Evolutionary conservation across 2,888 invertebrate genomes (phyloP).

Genomic region (Archips crataeganus): DNA sequence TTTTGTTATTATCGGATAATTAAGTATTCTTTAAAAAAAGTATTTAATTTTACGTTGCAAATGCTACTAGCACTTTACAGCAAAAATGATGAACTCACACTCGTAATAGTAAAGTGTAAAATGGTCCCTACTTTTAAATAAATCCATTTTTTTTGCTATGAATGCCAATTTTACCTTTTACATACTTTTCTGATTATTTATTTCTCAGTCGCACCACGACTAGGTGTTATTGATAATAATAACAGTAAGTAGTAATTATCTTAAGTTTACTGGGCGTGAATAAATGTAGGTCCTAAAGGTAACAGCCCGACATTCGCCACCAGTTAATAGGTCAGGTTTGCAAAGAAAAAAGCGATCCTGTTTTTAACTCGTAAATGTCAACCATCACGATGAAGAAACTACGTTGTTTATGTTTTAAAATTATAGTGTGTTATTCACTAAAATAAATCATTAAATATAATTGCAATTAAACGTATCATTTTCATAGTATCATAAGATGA

Average conservation of each 20-base stretch:
- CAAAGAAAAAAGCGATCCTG: background rate
- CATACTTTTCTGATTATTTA: background rate
- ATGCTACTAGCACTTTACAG: too few species aligned
- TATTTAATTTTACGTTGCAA: too few species aligned
- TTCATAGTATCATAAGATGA: background rate
- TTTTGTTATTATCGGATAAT: too few species aligned
- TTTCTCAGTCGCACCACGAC: background rate
- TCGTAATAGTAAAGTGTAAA: too few species aligned
- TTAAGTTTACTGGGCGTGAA: background rate
- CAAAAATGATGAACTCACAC: too few species aligned
- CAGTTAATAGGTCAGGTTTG: conserved; percentile 1
- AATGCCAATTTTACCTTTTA: too few species aligned
- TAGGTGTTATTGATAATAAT: background rate
- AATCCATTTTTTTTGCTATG: too few species aligned
- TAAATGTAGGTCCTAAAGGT: background rate
- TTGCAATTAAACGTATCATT: background rate
- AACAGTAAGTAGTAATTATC: background rate
- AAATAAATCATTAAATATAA: background rate
- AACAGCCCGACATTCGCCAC: background rate
- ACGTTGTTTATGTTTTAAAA: background rate
- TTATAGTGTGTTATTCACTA: too few species aligned
- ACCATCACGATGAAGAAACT: background rate
- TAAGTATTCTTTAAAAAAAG: too few species aligned
- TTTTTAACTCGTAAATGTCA: conserved; percentile 23
- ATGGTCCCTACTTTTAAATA: too few species aligned